A percentile compares a stretch with the other conserved stretches of the same genome.
These are phyloP conservation scores for Lucilia cuprina DNA, from an alignment of 1,140 invertebrate genomes.

Conservation along the genomic window DNA sequence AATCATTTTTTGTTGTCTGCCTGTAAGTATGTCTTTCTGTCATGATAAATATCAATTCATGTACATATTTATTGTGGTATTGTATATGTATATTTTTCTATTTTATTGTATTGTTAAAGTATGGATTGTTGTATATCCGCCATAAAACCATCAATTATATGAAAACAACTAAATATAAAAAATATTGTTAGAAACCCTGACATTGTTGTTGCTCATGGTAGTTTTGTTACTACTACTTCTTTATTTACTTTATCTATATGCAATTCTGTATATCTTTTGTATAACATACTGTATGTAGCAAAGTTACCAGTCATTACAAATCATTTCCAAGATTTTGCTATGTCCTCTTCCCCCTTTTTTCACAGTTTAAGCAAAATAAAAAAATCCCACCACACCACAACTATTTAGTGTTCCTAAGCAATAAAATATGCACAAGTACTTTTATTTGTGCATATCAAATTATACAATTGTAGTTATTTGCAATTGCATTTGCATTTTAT, in stretches of 20 bases:
- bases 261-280: not conserved
- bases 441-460: too few species aligned
- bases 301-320: not conserved
- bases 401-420: too few species aligned
- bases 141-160: constrained; percentile 10
- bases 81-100: not conserved
- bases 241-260: too few species aligned
- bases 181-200: not conserved
- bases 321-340: not conserved
- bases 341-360: not conserved
- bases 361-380: not conserved
- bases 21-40: not conserved
- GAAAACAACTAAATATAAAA: not conserved
- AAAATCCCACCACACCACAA: too few species aligned
- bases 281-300: not conserved
- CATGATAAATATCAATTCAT: not conserved
- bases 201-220: not conserved
- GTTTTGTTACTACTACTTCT: not conserved
- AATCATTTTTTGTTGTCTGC: too few species aligned
- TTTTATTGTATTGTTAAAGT: not conserved
- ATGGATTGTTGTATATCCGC: not conserved
- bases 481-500: too few species aligned
- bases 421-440: too few species aligned
- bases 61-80: not conserved
- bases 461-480: too few species aligned